Evolutionary conservation across 1,140 invertebrate genomes (phyloP).

Genomic region (Tetragonula clypearis): DNA sequence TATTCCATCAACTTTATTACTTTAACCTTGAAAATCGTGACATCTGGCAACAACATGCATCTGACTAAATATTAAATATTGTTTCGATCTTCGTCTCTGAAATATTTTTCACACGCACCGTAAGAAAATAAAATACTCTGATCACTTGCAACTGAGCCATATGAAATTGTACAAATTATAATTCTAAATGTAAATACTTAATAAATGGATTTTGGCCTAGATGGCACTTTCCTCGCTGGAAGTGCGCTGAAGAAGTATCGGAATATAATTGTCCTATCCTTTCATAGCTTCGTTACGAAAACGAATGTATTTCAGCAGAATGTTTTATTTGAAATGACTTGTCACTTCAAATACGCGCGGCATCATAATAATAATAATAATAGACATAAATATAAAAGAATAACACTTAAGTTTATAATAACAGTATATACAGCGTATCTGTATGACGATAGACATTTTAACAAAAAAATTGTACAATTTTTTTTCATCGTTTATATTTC

Average conservation of each 20-base stretch:
- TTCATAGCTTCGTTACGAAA: neutral
- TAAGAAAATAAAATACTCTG: neutral
- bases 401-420: neutral
- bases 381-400: neutral
- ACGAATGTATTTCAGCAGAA: neutral
- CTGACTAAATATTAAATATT: neutral
- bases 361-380: neutral
- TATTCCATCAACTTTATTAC: neutral
- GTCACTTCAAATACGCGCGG: neutral
- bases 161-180: neutral
- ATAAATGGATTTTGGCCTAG: neutral
- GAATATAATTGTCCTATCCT: neutral
- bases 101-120: neutral
- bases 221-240: neutral
- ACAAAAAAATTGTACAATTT: constrained; percentile 6
- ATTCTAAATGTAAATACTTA: neutral
- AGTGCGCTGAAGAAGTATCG: neutral
- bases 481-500: constrained; percentile 3
- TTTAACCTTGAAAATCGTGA: neutral
- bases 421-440: neutral
- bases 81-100: neutral
- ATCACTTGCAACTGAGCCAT: neutral
- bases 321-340: neutral
- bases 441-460: neutral
- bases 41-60: neutral